These are phyloP conservation scores for Euspilapteryx auroguttella DNA, from an alignment of 2,888 invertebrate genomes.

Conservation along the genomic window DNA sequence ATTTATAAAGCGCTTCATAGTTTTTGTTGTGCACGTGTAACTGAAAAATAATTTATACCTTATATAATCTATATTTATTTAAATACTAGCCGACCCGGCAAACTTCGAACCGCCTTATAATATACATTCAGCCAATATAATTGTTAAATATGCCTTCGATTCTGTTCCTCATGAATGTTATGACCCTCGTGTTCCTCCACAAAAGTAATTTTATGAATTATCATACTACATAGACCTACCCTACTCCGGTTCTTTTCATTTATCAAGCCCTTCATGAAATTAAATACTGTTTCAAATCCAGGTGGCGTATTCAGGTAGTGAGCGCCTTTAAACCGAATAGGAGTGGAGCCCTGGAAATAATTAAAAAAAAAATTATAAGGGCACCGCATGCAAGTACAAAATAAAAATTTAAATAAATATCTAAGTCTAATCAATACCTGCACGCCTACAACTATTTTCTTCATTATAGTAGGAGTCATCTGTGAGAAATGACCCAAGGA, in stretches of 20 bases:
- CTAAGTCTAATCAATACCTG: slow-evolving; percentile 16
- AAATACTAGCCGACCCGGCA: too few relatives aligned
- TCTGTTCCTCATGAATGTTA: too few relatives aligned
- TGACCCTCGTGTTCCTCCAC: too few relatives aligned
- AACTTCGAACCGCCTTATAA: too few relatives aligned
- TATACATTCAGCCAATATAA: too few relatives aligned
- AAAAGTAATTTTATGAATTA: too few relatives aligned
- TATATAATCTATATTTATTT: too few relatives aligned
- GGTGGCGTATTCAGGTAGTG: slow-evolving; percentile 60
- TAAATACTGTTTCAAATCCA: slow-evolving; percentile 57
- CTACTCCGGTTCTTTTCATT: slow-evolving; percentile 60
- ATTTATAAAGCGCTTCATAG: slow-evolving; percentile 56
- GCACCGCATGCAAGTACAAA: too few relatives aligned
- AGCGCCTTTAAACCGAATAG: slow-evolving; percentile 58
- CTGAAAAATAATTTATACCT: slow-evolving; percentile 27
- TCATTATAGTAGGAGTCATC: slow-evolving; percentile 37
- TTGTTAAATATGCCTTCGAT: too few relatives aligned
- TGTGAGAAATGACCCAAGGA: slow-evolving; percentile 37
- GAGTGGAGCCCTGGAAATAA: slow-evolving; percentile 56
- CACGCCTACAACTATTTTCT: slow-evolving; percentile 26
- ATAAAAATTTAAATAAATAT: too few relatives aligned
- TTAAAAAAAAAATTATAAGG: too few relatives aligned
- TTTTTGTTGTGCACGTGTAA: slow-evolving; percentile 56
- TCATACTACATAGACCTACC: too few relatives aligned
- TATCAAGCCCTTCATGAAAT: slow-evolving; percentile 50